A percentile compares a stretch with the other conserved stretches of the same genome.
Conservation (phyloP, 1,140 invertebrate species). For the Diuraphis noxia region DNA sequence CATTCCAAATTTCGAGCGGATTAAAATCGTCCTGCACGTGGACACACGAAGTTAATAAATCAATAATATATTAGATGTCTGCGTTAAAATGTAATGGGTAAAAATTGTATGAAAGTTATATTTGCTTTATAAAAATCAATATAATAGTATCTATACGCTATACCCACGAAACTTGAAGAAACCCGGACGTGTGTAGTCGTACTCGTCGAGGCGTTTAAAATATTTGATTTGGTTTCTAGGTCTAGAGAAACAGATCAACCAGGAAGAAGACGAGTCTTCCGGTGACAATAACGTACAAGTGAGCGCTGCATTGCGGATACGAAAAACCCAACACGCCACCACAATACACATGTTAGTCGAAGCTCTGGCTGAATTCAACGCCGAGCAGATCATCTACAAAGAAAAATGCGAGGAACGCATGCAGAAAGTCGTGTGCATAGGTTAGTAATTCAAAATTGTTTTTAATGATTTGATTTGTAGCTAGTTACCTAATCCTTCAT, state of each 20-base stretch:
- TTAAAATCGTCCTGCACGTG: background rate
- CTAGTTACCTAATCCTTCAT: no score
- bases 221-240: slow-evolving; percentile 53
- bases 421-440: slow-evolving; percentile 57
- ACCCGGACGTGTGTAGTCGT: background rate
- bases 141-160: background rate
- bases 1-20: background rate
- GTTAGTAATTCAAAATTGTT: slow-evolving; percentile 41
- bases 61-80: background rate
- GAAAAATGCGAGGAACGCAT: slow-evolving; percentile 58
- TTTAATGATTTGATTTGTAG: background rate
- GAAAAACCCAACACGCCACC: slow-evolving; percentile 57
- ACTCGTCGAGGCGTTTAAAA: background rate
- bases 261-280: slow-evolving; percentile 57
- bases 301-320: slow-evolving; percentile 57
- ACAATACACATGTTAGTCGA: slow-evolving; percentile 57
- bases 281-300: slow-evolving; percentile 42
- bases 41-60: background rate
- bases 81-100: background rate
- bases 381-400: slow-evolving; percentile 58
- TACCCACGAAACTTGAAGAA: background rate
- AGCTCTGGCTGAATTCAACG: slow-evolving; percentile 57
- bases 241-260: slow-evolving; percentile 57
- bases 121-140: background rate
- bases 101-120: background rate